Evolutionary conservation across 2,888 invertebrate genomes (phyloP).

Genomic region (Isoperla grammatica): DNA sequence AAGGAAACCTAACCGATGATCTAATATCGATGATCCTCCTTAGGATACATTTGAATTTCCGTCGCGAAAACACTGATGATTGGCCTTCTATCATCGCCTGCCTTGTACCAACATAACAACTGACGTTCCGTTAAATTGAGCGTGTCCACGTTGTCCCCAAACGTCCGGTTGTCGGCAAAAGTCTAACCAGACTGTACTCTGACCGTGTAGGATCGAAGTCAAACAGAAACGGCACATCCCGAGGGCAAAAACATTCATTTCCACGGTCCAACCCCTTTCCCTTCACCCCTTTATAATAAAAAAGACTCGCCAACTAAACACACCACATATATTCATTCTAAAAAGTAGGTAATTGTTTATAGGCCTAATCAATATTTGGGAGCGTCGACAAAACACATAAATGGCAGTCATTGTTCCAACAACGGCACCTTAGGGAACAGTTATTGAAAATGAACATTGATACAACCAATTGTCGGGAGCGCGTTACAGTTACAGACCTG

Average conservation of each 20-base stretch:
- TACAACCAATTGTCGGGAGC: conserved; percentile 11
- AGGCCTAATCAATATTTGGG: conserved; percentile 27
- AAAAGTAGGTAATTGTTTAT: conserved; percentile 28
- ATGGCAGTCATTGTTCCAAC: conserved; percentile 24
- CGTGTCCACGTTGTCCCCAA: too few species aligned
- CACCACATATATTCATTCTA: conserved; percentile 20
- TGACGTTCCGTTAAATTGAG: too few species aligned
- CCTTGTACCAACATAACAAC: too few species aligned
- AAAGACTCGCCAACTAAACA: conserved; percentile 20
- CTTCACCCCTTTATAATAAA: conserved; percentile 16
- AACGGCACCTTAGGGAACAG: conserved; percentile 43
- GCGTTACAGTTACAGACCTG: too few species aligned
- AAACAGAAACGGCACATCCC: conserved; percentile 18
- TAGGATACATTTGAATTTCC: too few species aligned
- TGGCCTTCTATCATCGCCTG: too few species aligned
- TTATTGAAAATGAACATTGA: conserved; percentile 47
- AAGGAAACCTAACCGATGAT: too few species aligned
- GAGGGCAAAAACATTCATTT: conserved; percentile 19
- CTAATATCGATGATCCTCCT: too few species aligned
- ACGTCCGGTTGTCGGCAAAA: not conserved
- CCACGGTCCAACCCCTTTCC: conserved; percentile 13
- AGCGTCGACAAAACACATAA: conserved; percentile 20
- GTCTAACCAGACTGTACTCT: conserved; percentile 10
- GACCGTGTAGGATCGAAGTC: conserved; percentile 22
- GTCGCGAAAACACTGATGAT: too few species aligned